A percentile compares a stretch with the other conserved stretches of the same genome.
phyloP scores from a whole-genome alignment of 2,113 vertebrate species.

The Ammodytes marinus region DNA sequence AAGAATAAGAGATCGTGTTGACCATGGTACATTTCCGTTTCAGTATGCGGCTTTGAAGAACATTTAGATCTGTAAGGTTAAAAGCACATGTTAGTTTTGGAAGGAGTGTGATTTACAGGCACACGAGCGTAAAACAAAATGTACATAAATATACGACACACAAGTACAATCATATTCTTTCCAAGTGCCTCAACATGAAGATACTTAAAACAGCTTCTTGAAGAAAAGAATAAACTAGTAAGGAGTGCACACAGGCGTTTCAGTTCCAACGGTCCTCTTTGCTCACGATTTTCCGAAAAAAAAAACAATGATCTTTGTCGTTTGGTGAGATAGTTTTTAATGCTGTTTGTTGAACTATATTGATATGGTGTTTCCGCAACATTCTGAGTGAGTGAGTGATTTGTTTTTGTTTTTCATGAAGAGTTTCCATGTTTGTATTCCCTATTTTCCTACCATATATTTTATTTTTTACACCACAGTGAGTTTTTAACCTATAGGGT shows the following conservation, averaged over 20 bases:
- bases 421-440: conserved; percentile 15
- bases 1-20: conserved; percentile 23
- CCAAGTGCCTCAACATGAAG: conserved; percentile 84
- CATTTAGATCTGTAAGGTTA: conserved; percentile 47
- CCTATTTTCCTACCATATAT: conserved; percentile 2
- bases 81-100: conserved; percentile 47
- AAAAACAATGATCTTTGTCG: conserved; percentile 18
- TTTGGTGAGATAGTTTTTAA: conserved; percentile 25
- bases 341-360: conserved; percentile 39
- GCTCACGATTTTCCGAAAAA: conserved; percentile 36
- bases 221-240: conserved; percentile 37
- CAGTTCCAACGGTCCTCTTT: conserved; percentile 47
- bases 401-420: not conserved
- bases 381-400: conserved; percentile 33
- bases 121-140: conserved; percentile 54
- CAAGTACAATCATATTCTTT: conserved; percentile 79
- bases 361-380: conserved; percentile 33
- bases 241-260: conserved; percentile 41
- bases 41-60: conserved; percentile 20
- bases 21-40: conserved; percentile 28
- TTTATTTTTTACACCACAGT: conserved; percentile 21
- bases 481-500: conserved; percentile 16
- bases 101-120: conserved; percentile 63
- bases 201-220: conserved; percentile 64
- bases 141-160: conserved; percentile 62